phyloP scores from a whole-genome alignment of 2,113 vertebrate species.

The Varanus komodoensis region DNA sequence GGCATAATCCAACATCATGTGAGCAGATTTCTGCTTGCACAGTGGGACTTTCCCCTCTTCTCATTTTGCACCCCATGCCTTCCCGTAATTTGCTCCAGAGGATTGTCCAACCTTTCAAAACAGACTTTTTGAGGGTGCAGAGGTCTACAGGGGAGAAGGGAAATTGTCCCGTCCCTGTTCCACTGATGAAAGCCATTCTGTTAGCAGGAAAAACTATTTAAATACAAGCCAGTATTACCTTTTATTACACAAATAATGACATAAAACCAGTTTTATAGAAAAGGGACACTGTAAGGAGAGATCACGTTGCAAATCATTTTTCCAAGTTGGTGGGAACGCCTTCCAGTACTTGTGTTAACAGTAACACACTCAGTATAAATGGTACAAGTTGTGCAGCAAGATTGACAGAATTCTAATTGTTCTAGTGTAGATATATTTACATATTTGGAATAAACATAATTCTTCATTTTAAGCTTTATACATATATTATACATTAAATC shows the following conservation, averaged over 20 bases:
- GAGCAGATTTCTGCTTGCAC: neutral
- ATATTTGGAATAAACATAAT: slow-evolving; percentile 56
- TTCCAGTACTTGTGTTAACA: slow-evolving; percentile 50
- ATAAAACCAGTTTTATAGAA: slow-evolving; percentile 54
- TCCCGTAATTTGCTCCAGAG: too few species aligned
- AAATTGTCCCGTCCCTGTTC: neutral
- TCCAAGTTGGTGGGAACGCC: slow-evolving; percentile 51
- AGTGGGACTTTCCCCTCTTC: neutral
- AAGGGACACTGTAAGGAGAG: slow-evolving; percentile 43
- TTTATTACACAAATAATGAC: slow-evolving; percentile 46
- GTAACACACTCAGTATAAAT: slow-evolving; percentile 50
- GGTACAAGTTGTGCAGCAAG: slow-evolving; percentile 63
- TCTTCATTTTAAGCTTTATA: slow-evolving; percentile 69
- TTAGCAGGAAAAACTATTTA: neutral
- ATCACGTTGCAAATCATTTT: slow-evolving; percentile 49
- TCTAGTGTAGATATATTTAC: slow-evolving; percentile 69
- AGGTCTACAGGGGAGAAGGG: neutral
- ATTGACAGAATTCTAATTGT: slow-evolving; percentile 65
- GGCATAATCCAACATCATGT: neutral
- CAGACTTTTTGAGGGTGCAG: neutral
- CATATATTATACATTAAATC: slow-evolving; percentile 67
- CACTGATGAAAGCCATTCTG: neutral
- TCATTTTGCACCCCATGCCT: too few species aligned
- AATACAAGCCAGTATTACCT: slow-evolving; percentile 21
- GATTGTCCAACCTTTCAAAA: neutral